These are phyloP conservation scores for Grammomys surdaster DNA, from an alignment of 2,113 vertebrate genomes.

Conservation along the genomic window DNA sequence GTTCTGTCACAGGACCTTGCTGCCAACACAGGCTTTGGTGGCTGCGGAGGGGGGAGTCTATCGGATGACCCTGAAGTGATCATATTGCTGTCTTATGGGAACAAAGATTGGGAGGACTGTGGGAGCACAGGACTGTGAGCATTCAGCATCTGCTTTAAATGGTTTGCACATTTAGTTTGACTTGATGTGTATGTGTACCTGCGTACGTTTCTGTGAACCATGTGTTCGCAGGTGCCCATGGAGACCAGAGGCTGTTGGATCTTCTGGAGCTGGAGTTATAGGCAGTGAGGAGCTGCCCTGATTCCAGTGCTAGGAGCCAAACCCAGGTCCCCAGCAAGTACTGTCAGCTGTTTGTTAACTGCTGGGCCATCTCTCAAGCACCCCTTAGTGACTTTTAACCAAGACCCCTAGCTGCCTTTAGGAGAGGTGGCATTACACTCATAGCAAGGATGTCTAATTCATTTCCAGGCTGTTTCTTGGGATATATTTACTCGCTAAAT, in stretches of 20 bases:
- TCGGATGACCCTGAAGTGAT: conserved; percentile 13
- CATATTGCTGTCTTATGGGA: background rate
- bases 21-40: background rate
- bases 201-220: background rate
- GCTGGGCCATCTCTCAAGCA: background rate
- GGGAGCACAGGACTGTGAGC: background rate
- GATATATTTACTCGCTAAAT: background rate
- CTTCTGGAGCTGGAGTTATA: background rate
- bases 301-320: background rate
- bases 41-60: background rate
- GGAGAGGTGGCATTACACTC: background rate
- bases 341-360: background rate
- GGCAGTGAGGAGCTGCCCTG: background rate
- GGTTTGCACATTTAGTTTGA: background rate
- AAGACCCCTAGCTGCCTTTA: background rate
- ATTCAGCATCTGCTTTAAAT: background rate
- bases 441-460: conserved; percentile 7
- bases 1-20: background rate
- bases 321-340: background rate
- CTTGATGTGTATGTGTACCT: background rate
- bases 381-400: background rate
- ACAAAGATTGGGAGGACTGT: background rate
- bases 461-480: background rate
- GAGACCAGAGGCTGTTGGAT: background rate
- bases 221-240: background rate